Evolutionary conservation across 23 tunicate species (phyloP).

Genomic region (Trididemnum miniatum): DNA sequence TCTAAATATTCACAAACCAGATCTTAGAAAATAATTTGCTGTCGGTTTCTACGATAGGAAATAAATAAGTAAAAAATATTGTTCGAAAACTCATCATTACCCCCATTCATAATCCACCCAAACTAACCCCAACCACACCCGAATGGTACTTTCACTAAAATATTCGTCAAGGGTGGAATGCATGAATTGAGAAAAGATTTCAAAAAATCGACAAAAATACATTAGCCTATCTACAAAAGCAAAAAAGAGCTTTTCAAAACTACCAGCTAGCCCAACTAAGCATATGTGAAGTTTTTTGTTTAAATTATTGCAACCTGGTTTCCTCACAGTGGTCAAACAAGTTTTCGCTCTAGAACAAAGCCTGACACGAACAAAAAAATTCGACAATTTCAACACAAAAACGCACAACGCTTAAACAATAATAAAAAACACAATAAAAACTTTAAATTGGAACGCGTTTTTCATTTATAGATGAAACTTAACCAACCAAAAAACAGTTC

Average conservation of each 20-base stretch:
- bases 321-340: conserved; percentile 22
- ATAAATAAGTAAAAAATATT: too few relatives aligned
- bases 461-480: too few relatives aligned
- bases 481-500: too few relatives aligned
- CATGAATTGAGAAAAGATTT: background rate
- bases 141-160: background rate
- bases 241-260: background rate
- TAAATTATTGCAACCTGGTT: background rate
- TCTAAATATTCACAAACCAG: too few relatives aligned
- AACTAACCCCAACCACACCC: background rate
- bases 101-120: conserved; percentile 6
- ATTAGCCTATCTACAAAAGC: conserved; percentile 1
- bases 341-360: background rate
- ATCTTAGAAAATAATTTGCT: too few relatives aligned
- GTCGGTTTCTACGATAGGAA: too few relatives aligned
- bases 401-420: background rate
- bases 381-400: background rate
- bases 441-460: too few relatives aligned
- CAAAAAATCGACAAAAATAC: background rate
- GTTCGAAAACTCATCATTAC: too few relatives aligned
- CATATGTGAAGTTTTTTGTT: background rate
- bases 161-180: conserved; percentile 17
- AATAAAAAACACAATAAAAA: background rate
- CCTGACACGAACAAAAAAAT: background rate
- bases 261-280: conserved; percentile 30